Percentiles rank a stretch among this genome's conserved stretches.
Evolutionary conservation across 2,113 vertebrate species (phyloP).

Genomic region (Porphyrio hochstetteri): DNA sequence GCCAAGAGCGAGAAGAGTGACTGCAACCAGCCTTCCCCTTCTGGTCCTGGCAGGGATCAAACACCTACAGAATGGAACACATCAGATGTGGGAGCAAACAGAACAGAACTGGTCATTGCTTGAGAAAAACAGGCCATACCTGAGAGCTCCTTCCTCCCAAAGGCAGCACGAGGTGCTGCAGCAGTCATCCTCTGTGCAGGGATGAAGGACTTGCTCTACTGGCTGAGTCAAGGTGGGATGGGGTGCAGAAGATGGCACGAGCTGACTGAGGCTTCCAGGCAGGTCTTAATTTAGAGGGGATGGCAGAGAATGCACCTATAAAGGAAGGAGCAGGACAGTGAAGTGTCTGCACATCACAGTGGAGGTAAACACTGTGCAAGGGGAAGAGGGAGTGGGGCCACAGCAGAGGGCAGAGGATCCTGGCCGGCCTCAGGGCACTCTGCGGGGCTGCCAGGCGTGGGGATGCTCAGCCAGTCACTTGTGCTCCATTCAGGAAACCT

Average conservation of each 20-base stretch:
- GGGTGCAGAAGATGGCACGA: neutral
- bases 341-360: neutral
- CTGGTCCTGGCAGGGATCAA: neutral
- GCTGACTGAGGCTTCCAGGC: neutral
- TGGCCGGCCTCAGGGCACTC: fast-evolving
- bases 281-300: neutral
- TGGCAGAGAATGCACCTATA: neutral
- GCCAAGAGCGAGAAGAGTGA: neutral
- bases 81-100: neutral
- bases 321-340: neutral
- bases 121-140: neutral
- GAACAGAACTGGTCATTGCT: neutral
- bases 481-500: neutral
- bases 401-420: neutral
- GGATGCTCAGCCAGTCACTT: neutral
- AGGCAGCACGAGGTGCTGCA: neutral
- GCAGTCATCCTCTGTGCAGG: neutral
- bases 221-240: neutral
- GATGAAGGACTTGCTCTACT: neutral
- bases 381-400: neutral
- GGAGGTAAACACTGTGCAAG: neutral
- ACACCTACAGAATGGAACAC: neutral
- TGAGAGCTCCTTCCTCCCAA: neutral
- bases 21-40: neutral
- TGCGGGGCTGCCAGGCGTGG: neutral